Evolutionary conservation across 2,888 invertebrate species (phyloP), one percentile per base, ranked within the genome.

Genomic region (Altica lythri): DNA sequence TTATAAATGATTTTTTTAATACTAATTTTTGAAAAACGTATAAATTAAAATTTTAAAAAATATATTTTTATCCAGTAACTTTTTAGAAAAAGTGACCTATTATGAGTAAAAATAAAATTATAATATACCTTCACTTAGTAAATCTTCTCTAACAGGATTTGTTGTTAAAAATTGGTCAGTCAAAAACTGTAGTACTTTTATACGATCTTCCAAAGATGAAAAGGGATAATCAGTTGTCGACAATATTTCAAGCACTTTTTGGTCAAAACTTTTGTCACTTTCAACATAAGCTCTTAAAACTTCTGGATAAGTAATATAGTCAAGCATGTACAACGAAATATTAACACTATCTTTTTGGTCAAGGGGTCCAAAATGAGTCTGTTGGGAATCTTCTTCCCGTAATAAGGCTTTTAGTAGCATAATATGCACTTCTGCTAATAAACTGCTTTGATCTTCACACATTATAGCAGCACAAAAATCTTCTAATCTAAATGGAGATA

Each of bases 291-390:
- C 83, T 61, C 92, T 82, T 59, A 95, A 78, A 42, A 92, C 86
- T 80, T 98, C 97, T 32, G 96, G 94, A 93, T 98, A 99, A 43
- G 97, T 96, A 80, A 98, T 87, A 48, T 90, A 84, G 79, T 99
- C 99, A 68, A 96, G 86, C 69, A 96, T 85, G 79, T 90, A 96
- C 49, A 97, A 80, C 64, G 91, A 86, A 60, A 97, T 89, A 77
- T 98, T 97, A 17, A 97, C 89, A 75, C 95, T 94, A 78, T 98
- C 97, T 79, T 97, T 97, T 72, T 95, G 92, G 80, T 99, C 99
- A 55, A 94, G 78, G 5, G 97, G 95, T 37, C 96, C 96, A 79
- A 95, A 98, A 77, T 92, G 92, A 2, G 94, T 95, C 70, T 92
- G 92, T 76, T 94, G 94, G 8, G 90, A 86, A 76, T 97, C 96